Evolutionary conservation across 2,797 vertebrate genomes (phyloP).

Genomic region (Myoxocephalus aenaeus): DNA sequence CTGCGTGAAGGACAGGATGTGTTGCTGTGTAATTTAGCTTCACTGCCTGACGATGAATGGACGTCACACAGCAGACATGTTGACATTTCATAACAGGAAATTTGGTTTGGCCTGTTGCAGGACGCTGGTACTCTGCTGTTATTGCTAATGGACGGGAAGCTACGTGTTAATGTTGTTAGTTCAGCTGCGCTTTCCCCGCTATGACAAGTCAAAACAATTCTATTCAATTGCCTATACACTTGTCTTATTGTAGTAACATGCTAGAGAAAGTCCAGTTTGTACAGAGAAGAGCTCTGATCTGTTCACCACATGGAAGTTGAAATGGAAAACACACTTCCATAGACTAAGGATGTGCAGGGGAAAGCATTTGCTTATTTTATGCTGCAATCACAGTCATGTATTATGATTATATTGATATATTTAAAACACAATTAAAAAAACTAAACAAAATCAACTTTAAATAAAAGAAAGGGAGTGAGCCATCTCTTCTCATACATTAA

Average conservation of each 20-base stretch:
- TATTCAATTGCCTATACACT: background rate
- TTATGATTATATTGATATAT: too few relatives aligned
- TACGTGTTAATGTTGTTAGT: background rate
- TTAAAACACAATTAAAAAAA: background rate
- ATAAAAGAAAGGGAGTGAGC: background rate
- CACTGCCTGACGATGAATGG: background rate
- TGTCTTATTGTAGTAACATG: background rate
- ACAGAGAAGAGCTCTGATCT: too few relatives aligned
- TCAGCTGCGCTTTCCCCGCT: background rate
- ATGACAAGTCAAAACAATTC: background rate
- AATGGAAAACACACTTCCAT: too few relatives aligned
- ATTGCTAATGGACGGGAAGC: background rate
- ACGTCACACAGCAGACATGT: background rate
- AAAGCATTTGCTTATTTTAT: too few relatives aligned
- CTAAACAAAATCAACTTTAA: background rate
- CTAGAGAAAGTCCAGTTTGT: background rate
- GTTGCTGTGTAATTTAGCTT: slow-evolving; percentile 49
- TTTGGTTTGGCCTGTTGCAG: background rate
- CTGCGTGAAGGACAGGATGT: slow-evolving; percentile 26
- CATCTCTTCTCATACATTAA: background rate
- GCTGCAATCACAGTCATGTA: background rate
- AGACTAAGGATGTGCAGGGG: too few relatives aligned
- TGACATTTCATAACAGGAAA: background rate
- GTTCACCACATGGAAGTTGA: too few relatives aligned
- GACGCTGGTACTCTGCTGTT: background rate